Evolutionary conservation across 2,113 vertebrate genomes (phyloP), one percentile per base, ranked within the genome.

Genomic region (Ailurus styani): DNA sequence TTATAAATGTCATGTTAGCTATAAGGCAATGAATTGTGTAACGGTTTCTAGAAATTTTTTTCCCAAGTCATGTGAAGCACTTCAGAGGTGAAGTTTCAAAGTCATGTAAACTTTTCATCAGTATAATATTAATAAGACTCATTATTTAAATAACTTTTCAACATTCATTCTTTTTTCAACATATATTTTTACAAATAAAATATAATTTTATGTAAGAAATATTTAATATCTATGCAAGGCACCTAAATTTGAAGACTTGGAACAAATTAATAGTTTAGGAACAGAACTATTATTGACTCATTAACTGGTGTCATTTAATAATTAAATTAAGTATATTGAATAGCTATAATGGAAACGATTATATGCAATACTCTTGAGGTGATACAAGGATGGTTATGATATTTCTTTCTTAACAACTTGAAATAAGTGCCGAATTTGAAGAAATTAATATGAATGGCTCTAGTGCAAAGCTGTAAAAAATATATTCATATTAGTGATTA

Each of bases 1-100:
- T 97, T 98, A 94, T 96, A 98, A 98, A 98, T 97, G 95, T 91
- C 97, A 94, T 93, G 42, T 96, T 97, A 93, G 70, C 84, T 97
- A 47, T 85, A 96, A 97, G 86, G 92, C 94, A 98, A 95, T 98
- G 97, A 97, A 94, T 97, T 98, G 97, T 95, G 72, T 94, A 98
- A 98, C 96, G 42, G 64, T 47, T 98, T 98, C 96, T 93, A 95
- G 62, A 96, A 96, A 97, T 60, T 37, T 54, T 93, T 68, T 89
- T 90, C n/a, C 34, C 34, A 92, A 88, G 15, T 75, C 40, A 64
- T 94, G 57, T 70, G 83, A 91, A 96, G 10, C 17, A 83, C 11
- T 88, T 83, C 17, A 94, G 82, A 98, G 62, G 70, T 97, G 52
- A 97, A 97, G 27, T 96, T 96, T 97, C 95, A 98, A 98, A 98